Conservation (phyloP, 2,888 invertebrate species). For the Scelioninae gen. 2 region DNA sequence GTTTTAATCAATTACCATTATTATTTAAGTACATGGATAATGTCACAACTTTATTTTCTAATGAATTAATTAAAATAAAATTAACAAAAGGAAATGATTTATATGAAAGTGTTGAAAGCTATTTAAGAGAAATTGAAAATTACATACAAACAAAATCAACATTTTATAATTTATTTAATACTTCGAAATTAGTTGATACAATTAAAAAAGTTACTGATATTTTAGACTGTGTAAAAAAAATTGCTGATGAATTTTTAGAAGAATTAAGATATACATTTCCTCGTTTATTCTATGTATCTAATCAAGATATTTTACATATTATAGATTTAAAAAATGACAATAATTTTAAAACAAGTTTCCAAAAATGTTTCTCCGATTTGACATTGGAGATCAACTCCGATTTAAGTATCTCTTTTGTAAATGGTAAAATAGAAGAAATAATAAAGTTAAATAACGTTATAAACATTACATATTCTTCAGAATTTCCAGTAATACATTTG, state of each 20-base stretch:
- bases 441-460: constrained; percentile 74
- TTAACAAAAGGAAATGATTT: constrained; percentile 79
- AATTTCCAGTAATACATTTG: constrained; percentile 80
- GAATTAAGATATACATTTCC: constrained; percentile 82
- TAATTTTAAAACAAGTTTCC: constrained; percentile 80
- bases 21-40: constrained; percentile 82
- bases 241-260: constrained; percentile 81
- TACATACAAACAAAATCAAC: constrained; percentile 64
- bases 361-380: constrained; percentile 84
- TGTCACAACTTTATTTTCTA: constrained; percentile 82
- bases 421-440: constrained; percentile 79
- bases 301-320: constrained; percentile 84
- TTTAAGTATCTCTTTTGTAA: constrained; percentile 79
- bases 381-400: constrained; percentile 77
- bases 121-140: constrained; percentile 74
- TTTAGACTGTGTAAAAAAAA: constrained; percentile 80
- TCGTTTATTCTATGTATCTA: constrained; percentile 86
- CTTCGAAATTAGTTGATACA: constrained; percentile 63
- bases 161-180: constrained; percentile 68
- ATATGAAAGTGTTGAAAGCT: constrained; percentile 77
- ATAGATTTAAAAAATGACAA: constrained; percentile 82
- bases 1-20: constrained; percentile 81
- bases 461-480: constrained; percentile 73
- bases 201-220: constrained; percentile 75
- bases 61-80: constrained; percentile 81